phyloP scores from a whole-genome alignment of 2,888 invertebrate species.

The Linnaemya tessellans region DNA sequence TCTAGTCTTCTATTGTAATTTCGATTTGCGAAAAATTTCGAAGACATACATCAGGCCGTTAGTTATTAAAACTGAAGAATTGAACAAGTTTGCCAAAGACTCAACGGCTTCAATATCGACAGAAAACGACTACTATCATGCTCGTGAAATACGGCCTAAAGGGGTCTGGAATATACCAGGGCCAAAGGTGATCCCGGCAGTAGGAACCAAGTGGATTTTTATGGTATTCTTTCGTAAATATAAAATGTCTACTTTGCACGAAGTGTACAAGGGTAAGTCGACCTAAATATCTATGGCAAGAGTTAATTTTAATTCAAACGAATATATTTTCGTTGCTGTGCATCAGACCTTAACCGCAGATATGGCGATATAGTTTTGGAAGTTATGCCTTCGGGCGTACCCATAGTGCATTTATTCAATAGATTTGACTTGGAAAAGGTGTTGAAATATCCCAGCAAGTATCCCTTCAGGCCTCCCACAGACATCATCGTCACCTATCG shows the following conservation, averaged over 20 bases:
- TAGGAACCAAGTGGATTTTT: constrained; percentile 93
- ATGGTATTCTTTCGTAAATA: constrained; percentile 85
- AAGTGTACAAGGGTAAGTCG: constrained; percentile 89
- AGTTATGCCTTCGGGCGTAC: constrained; percentile 89
- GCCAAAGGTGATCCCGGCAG: constrained; percentile 88
- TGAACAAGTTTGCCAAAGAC: constrained; percentile 63
- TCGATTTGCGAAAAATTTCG: constrained; percentile 77
- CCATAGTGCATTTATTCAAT: constrained; percentile 89
- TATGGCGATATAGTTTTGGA: constrained; percentile 92
- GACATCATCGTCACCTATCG: constrained; percentile 92
- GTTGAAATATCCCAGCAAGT: constrained; percentile 88
- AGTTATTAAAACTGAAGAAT: constrained; percentile 72
- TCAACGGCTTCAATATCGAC: constrained; percentile 42
- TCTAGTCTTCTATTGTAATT: constrained; percentile 80
- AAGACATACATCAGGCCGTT: constrained; percentile 77
- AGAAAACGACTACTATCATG: constrained; percentile 77
- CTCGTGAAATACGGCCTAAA: constrained; percentile 74
- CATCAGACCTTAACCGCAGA: constrained; percentile 87
- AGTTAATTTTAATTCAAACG: no score
- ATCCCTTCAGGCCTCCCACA: constrained; percentile 91
- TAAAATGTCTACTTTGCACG: constrained; percentile 89
- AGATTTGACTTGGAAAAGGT: constrained; percentile 90
- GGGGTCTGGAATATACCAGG: constrained; percentile 87
- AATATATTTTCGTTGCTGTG: not conserved
- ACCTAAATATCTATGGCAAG: not conserved